phyloP scores from a whole-genome alignment of 1,140 invertebrate genomes.

The Drosophila pruinosa region DNA sequence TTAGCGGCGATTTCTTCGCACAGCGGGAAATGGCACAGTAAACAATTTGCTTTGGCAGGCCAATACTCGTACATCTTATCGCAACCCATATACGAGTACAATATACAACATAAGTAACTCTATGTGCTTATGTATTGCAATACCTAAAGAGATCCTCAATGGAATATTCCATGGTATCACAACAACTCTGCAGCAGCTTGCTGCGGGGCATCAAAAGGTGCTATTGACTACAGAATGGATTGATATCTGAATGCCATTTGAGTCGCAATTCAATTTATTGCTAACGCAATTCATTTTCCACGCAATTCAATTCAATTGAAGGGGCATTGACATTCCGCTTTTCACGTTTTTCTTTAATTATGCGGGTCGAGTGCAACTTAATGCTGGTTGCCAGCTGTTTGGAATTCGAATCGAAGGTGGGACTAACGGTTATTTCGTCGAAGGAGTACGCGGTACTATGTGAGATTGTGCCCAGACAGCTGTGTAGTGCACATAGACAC shows the following conservation, averaged over 20 bases:
- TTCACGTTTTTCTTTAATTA: conserved; percentile 60
- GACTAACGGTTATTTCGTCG: conserved; percentile 38
- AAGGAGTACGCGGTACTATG: not conserved
- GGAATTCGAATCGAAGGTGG: not conserved
- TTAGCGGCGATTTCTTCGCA: conserved; percentile 9
- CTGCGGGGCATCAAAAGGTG: not conserved
- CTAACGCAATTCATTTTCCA: conserved; percentile 31
- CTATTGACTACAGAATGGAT: not conserved
- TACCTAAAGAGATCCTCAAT: conserved; percentile 8
- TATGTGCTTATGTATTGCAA: not conserved
- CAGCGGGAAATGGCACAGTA: conserved; percentile 8
- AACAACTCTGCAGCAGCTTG: conserved; percentile 11
- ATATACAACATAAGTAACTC: not conserved
- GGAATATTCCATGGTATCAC: not conserved
- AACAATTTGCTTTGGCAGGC: conserved; percentile 27
- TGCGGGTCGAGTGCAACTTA: conserved; percentile 71
- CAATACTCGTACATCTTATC: conserved; percentile 22
- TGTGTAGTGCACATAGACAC: conserved; percentile 36
- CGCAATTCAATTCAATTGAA: conserved; percentile 38
- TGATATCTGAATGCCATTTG: not conserved
- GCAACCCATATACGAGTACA: not conserved
- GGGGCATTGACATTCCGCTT: no score
- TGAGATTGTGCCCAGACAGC: conserved; percentile 37
- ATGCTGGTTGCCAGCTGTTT: conserved; percentile 71
- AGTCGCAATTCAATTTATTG: conserved; percentile 37